Conservation (phyloP, 2,113 vertebrate genomes). For the Phyllopteryx taeniolatus region DNA sequence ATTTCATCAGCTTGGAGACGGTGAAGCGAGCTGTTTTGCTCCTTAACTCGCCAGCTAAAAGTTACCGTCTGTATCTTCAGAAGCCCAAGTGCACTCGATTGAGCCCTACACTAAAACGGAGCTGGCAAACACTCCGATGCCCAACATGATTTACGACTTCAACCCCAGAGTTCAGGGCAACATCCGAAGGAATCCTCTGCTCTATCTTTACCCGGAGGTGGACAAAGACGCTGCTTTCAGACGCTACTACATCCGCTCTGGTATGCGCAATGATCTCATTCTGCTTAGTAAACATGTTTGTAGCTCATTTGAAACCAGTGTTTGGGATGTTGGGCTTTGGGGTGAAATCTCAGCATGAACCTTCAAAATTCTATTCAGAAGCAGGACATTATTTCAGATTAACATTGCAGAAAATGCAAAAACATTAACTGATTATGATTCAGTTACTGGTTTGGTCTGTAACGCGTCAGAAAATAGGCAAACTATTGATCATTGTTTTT, state of each 20-base stretch:
- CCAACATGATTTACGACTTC: slow-evolving; percentile 81
- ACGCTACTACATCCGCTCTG: slow-evolving; percentile 74
- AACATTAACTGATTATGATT: too few relatives aligned
- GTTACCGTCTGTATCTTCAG: slow-evolving; percentile 26
- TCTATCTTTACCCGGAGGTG: slow-evolving; percentile 85
- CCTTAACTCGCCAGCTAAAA: too few relatives aligned
- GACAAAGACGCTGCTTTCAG: slow-evolving; percentile 84
- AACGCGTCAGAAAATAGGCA: too few relatives aligned
- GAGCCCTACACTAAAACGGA: slow-evolving; percentile 88
- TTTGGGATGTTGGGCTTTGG: too few relatives aligned
- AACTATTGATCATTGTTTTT: too few relatives aligned
- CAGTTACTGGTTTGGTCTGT: too few relatives aligned
- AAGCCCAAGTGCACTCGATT: slow-evolving; percentile 77
- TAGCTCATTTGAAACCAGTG: not conserved
- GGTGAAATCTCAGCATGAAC: too few relatives aligned
- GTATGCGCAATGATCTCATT: slow-evolving; percentile 12
- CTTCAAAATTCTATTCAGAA: too few relatives aligned
- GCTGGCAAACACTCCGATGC: slow-evolving; percentile 76
- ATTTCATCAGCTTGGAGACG: too few relatives aligned
- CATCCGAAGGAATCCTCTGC: slow-evolving; percentile 81
- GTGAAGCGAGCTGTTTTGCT: too few relatives aligned
- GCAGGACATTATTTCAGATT: too few relatives aligned
- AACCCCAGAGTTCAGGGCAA: slow-evolving; percentile 79
- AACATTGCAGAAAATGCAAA: too few relatives aligned
- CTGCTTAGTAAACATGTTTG: not conserved